Evolutionary conservation across 2,113 vertebrate species (phyloP), one percentile per base, ranked within the genome.

Genomic region (Solea solea): DNA sequence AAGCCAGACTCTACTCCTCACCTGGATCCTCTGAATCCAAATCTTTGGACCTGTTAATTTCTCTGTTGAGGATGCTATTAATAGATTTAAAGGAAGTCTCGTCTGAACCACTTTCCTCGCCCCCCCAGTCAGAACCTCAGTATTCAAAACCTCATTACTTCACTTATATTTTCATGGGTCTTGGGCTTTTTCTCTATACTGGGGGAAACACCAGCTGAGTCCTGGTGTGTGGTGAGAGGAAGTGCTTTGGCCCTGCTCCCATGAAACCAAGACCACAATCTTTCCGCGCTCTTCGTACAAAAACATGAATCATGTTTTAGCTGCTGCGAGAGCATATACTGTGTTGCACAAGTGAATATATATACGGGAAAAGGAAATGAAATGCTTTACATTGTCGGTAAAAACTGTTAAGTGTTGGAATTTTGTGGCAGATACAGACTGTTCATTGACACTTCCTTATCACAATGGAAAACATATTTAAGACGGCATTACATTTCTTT

Each of bases 101-200:
- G 10, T 12, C 45, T 48, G 45, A 48, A 12, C 45, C 45, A 48
- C 45, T 48, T 9, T 14, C 21, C n/a, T 7, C 10, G 3, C 4
- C 45, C 45, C 14, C 12, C 45, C 45, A 12, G 45, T 5, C 45
- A 48, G 45, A 48, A 14, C 11, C 45, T 12, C 64, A 49, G 46
- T 55, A 40, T 41, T 53, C 55, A 60, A 60, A 44, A 59, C 16
- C 42, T 55, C 1, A 6, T 58, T 11, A 71, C 61, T 49, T 49
- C 13, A 21, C 28, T 25, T 42, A 21, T 71, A 53, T 49, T 57
- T 53, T 45, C 16, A 41, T 40, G 45, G 28, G 15, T 14, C 34
- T 9, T 12, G 15, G 12, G 44, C 13, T 39, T 61, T 66, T 67
- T 45, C 14, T n/a, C 42, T 7, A 16, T 40, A 60, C 62, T 14